Conservation (phyloP, 2,113 vertebrate species). For the Xiphophorus maculatus region DNA sequence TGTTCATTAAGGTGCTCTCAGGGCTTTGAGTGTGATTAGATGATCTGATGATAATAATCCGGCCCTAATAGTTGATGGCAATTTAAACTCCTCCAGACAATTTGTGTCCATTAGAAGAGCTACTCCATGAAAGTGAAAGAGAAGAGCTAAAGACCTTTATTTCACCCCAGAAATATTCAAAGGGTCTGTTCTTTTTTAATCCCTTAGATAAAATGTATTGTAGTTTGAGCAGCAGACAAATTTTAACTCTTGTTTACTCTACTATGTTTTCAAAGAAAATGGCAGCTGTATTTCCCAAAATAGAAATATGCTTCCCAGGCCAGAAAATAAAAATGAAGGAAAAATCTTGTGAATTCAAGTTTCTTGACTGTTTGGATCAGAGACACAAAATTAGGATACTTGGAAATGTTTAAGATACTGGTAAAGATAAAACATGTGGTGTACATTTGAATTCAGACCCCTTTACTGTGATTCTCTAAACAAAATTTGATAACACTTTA, state of each 20-base stretch:
- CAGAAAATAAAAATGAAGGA: too few relatives aligned
- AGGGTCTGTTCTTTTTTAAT: background rate
- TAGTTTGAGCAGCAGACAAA: background rate
- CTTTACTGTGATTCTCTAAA: too few relatives aligned
- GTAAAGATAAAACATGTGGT: too few relatives aligned
- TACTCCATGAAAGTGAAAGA: conserved; percentile 44
- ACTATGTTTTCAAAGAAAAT: background rate
- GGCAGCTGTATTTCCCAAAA: too few relatives aligned
- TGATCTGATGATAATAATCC: conserved; percentile 62
- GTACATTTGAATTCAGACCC: too few relatives aligned
- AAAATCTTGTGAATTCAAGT: too few relatives aligned
- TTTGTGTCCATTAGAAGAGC: conserved; percentile 52
- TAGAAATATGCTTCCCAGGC: too few relatives aligned
- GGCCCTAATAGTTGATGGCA: conserved; percentile 55
- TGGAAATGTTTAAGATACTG: too few relatives aligned
- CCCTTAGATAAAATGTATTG: background rate
- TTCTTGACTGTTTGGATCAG: too few relatives aligned
- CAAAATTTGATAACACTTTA: too few relatives aligned
- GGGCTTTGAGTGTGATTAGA: conserved; percentile 53
- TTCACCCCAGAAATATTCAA: conserved; percentile 26
- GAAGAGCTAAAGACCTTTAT: conserved; percentile 38
- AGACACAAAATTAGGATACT: too few relatives aligned
- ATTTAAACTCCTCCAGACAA: conserved; percentile 59
- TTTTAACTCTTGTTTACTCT: background rate
- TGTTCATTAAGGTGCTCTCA: conserved; percentile 63